Evolutionary conservation across 2,888 invertebrate genomes (phyloP).

Genomic region (Charanyca ferruginea): DNA sequence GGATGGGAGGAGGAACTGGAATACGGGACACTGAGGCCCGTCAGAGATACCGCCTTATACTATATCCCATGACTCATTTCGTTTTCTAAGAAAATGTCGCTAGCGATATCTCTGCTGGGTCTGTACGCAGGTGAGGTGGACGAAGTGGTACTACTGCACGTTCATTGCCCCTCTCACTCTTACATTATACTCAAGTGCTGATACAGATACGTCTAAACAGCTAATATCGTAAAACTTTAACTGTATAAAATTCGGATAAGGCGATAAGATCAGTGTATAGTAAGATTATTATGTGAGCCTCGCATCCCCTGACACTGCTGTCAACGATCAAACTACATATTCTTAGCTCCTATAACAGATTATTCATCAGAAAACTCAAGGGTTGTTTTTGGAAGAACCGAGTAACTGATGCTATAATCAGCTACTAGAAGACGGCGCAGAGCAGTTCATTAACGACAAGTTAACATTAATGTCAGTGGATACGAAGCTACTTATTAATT

Average conservation of each 20-base stretch:
- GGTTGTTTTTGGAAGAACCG: too few relatives aligned
- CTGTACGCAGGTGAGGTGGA: slow-evolving; percentile 2
- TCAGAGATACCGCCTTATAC: too few relatives aligned
- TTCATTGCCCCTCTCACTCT: slow-evolving; percentile 39
- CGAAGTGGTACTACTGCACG: slow-evolving; percentile 24
- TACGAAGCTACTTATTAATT: neutral
- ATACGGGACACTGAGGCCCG: too few relatives aligned
- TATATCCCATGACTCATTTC: too few relatives aligned
- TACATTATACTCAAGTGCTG: slow-evolving; percentile 44
- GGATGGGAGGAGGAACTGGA: slow-evolving; percentile 14
- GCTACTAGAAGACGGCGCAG: too few relatives aligned
- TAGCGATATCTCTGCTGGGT: neutral
- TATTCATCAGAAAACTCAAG: too few relatives aligned
- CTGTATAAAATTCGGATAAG: slow-evolving; percentile 80
- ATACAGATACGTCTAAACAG: slow-evolving; percentile 65
- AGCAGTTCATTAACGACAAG: too few relatives aligned
- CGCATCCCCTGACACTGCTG: slow-evolving; percentile 29
- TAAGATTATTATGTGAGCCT: slow-evolving; percentile 36
- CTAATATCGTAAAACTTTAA: slow-evolving; percentile 72
- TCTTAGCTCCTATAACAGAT: too few relatives aligned
- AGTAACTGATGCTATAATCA: too few relatives aligned
- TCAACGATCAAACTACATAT: neutral
- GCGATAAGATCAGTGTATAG: slow-evolving; percentile 77
- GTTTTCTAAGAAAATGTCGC: too few relatives aligned
- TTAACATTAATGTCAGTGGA: slow-evolving; percentile 25